phyloP scores from a whole-genome alignment of 2,797 vertebrate genomes.

The Lindbergichthys nudifrons region DNA sequence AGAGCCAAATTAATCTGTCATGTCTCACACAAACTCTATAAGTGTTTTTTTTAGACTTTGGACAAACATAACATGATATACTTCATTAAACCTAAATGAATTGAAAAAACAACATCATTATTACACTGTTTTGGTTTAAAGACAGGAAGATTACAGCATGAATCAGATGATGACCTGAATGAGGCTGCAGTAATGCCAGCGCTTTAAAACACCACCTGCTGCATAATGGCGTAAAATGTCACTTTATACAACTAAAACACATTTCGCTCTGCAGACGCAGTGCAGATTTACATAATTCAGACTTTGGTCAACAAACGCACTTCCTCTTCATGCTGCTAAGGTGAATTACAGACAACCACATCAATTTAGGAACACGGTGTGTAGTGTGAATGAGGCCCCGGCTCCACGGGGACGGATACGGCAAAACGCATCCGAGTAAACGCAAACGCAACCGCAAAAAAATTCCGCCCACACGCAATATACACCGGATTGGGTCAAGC shows the following conservation, averaged over 20 bases:
- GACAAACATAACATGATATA: conserved; percentile 5
- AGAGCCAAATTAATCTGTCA: not conserved
- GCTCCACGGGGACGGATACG: too few species aligned
- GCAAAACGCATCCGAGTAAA: too few species aligned
- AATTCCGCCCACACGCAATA: too few species aligned
- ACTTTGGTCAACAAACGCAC: not conserved
- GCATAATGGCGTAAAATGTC: not conserved
- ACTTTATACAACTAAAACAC: not conserved
- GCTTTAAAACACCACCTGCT: not conserved
- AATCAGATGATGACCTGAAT: not conserved
- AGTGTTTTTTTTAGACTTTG: not conserved
- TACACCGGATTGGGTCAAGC: too few species aligned
- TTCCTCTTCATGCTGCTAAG: not conserved
- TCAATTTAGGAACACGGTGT: not conserved
- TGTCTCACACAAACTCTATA: not conserved
- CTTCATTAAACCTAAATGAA: not conserved
- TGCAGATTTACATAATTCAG: not conserved
- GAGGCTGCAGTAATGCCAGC: not conserved
- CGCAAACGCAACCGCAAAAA: too few species aligned
- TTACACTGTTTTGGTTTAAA: not conserved
- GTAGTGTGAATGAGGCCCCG: not conserved
- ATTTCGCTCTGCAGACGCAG: not conserved
- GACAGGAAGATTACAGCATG: not conserved
- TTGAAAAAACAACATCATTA: not conserved
- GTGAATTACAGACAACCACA: not conserved